Base-by-base conservation (phyloP, 2,888 invertebrate species). In the Idaea straminata region DNA sequence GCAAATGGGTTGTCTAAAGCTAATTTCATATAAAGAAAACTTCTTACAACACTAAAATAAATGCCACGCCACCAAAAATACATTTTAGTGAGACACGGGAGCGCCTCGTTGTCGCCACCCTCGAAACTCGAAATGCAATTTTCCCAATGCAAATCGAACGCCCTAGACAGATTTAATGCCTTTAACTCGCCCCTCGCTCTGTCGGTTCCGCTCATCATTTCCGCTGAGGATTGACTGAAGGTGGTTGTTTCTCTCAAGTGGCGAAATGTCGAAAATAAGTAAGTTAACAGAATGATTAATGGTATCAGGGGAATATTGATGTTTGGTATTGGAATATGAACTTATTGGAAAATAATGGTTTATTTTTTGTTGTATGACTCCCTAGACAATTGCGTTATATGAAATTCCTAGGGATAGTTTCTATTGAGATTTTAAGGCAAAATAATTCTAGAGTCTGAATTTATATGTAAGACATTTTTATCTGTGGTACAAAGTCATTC, bases 101-200 rank as follows among this genome's bases (percentile, higher is more conserved):
- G 79, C 76, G 76, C 79, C 86, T 84, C 75, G 83, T 83, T 80
- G 86, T 82, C 88, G 85, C 81, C 84, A 80, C 72, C 83, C 82
- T 25, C 25, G 25, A 25, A 85, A 82, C 87, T 75, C 84, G 86
- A 88, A 90, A 91, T 90, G 90, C 91, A 91, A 90, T 91, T 91
- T 89, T 86, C 86, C 78, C 85, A 88, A 89, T 90, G 90, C 88
- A 90, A 90, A 91, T 90, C 88, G 88, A 90, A 90, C 84, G 85
- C 83, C 76, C 83, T 84, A 88, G 89, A 89, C 86, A 86, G 88
- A 89, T 89, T 90, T 91, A 90, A 91, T 90, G 88, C 86, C 84
- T 87, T 90, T 88, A 86, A 86, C 86, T 88, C 86, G 88, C 86
- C 84, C 86, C 89, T 88, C 86, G 85, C 86, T 88, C 86, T 85